Evolutionary conservation across 2,113 vertebrate genomes (phyloP), one percentile per base, ranked within the genome.

Genomic region (Corvus cornix): DNA sequence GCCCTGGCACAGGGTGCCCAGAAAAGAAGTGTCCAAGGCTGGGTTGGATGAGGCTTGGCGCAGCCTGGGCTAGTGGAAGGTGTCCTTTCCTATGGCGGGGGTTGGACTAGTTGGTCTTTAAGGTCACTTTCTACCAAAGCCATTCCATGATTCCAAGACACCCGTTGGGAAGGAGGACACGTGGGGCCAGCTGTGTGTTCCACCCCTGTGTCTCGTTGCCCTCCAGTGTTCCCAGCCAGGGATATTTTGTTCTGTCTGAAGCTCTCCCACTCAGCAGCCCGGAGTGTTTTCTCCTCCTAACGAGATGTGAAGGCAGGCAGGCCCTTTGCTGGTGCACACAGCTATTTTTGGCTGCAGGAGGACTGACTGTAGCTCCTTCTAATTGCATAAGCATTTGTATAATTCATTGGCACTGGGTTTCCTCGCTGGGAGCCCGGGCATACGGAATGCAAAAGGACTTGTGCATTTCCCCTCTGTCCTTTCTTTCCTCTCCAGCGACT

Each of bases 331-430:
- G 83, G 75, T 96, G 93, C 80, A 59, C 20, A 2, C 68, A 90
- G 77, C 86, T 96, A 92, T 94, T 96, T 95, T 81, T 53, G 94
- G 86, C 95, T 81, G 68, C 85, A 35, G 75, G 26, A 96, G 90
- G 58, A 75, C 85, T 86, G 92, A 77, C 85, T 95, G 70, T 70
- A 84, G 76, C 92, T 90, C 80, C 90, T 94, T 95, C 37, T 90
- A 95, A 97, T 96, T 95, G 88, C 93, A 96, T 84, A 95, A 96
- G 96, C 79, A 62, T 95, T 94, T 97, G 80, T 93, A 93, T 93
- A 96, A 96, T 96, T 96, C 82, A 84, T 48, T 87, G 84, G 87
- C 64, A 7, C 56, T 64, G 63, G 52, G 17, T 95, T 86, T 72
- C 92, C 69, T 91, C 73, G 1, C 10, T 17, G 64, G 68, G 69